phyloP scores from a whole-genome alignment of 2,888 invertebrate genomes.

The Scaptomyza cyrtandrae region DNA sequence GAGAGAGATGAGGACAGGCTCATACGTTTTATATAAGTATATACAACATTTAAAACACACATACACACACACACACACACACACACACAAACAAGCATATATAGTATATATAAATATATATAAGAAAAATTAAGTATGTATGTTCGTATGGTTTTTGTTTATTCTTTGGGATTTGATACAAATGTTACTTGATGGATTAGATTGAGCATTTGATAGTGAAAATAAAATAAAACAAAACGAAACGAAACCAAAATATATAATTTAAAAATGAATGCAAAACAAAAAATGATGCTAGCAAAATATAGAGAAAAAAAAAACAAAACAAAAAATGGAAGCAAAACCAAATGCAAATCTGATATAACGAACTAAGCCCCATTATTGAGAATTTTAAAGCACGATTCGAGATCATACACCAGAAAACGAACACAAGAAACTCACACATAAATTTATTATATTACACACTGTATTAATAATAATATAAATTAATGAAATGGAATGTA shows the following conservation, averaged over 20 bases:
- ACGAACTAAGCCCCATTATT: conserved; percentile 67
- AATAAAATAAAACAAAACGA: conserved; percentile 16
- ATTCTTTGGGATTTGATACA: conserved; percentile 62
- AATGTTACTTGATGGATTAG: conserved; percentile 72
- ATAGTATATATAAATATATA: conserved; percentile 7
- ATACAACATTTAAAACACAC: conserved; percentile 27
- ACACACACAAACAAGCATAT: conserved; percentile 5
- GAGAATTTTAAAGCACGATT: conserved; percentile 71
- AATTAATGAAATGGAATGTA: conserved; percentile 75
- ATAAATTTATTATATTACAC: conserved; percentile 76
- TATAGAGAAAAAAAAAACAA: conserved; percentile 25
- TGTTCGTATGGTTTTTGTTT: conserved; percentile 58
- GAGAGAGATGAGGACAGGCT: conserved; percentile 25
- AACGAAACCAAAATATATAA: conserved; percentile 24
- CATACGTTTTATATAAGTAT: conserved; percentile 60
- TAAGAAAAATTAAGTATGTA: conserved; percentile 5
- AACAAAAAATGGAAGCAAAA: conserved; percentile 6
- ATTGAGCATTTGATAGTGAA: conserved; percentile 54
- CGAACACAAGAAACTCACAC: conserved; percentile 39
- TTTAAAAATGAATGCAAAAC: conserved; percentile 50
- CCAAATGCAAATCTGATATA: conserved; percentile 22
- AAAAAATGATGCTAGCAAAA: conserved; percentile 45
- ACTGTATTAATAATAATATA: conserved; percentile 73
- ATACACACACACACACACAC: conserved; percentile 12
- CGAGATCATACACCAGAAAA: conserved; percentile 57